Evolutionary conservation across 37 sponge, comb jelly and placozoan genomes (phyloP).

Genomic region (Cladorhizidae sp.): DNA sequence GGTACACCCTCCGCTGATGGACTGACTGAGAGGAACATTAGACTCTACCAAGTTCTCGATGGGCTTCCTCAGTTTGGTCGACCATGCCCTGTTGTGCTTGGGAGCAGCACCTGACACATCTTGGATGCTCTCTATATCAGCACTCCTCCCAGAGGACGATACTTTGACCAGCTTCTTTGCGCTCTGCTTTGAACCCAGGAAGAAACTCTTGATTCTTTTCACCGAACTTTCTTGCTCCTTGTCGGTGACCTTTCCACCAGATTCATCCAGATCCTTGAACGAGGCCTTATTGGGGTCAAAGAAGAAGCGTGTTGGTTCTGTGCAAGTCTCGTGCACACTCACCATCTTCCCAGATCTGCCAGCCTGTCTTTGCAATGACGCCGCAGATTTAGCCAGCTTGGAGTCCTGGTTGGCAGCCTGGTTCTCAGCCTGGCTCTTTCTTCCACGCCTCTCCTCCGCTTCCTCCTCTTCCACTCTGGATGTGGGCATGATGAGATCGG

Average conservation of each 20-base stretch:
- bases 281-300: neutral
- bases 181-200: slow-evolving; percentile 10
- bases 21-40: neutral
- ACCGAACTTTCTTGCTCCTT: slow-evolving; percentile 10
- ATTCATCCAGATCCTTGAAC: slow-evolving; percentile 16
- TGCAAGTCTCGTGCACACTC: neutral
- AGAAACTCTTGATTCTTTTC: slow-evolving; percentile 18
- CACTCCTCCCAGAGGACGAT: neutral
- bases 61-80: slow-evolving; percentile 2
- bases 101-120: neutral
- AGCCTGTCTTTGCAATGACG: too few species aligned
- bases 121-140: neutral
- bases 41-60: neutral
- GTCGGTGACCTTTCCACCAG: neutral
- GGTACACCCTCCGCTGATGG: neutral
- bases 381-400: too few species aligned
- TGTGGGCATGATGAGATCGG: neutral
- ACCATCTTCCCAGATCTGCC: neutral
- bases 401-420: neutral
- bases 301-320: neutral
- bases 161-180: slow-evolving; percentile 1
- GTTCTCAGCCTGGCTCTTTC: neutral
- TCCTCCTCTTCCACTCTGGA: slow-evolving; percentile 3
- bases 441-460: neutral
- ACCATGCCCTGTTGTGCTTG: slow-evolving; percentile 1